phyloP scores from a whole-genome alignment of 2,888 invertebrate species.

The Leptinotarsa rubiginosa region DNA sequence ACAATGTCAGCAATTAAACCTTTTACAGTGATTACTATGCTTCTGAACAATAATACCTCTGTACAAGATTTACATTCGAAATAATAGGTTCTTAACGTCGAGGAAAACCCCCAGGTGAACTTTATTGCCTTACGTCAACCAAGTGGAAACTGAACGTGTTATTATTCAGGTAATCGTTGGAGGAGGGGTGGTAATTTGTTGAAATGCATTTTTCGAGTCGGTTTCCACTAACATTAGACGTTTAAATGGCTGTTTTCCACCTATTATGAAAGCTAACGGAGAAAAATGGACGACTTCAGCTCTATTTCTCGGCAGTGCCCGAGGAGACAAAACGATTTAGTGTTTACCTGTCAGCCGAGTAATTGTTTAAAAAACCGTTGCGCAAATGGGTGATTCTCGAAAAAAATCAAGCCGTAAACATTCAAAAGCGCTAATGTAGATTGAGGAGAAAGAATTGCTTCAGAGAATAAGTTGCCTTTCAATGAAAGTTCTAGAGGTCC shows the following conservation, averaged over 20 bases:
- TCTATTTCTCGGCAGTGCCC: slow-evolving; percentile 29
- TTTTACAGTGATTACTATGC: slow-evolving; percentile 47
- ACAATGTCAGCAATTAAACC: slow-evolving; percentile 52
- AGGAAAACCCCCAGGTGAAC: slow-evolving; percentile 44
- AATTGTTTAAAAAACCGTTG: slow-evolving; percentile 14
- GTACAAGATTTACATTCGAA: slow-evolving; percentile 47
- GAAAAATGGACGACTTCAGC: slow-evolving; percentile 32
- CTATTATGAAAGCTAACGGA: slow-evolving; percentile 24
- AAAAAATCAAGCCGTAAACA: not conserved
- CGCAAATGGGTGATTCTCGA: not conserved
- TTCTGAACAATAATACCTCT: slow-evolving; percentile 47
- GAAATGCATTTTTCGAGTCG: slow-evolving; percentile 28
- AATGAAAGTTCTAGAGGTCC: not conserved
- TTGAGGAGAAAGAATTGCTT: not conserved
- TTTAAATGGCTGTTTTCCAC: slow-evolving; percentile 32
- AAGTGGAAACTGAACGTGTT: slow-evolving; percentile 26
- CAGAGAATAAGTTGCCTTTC: not conserved
- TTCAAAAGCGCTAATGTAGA: slow-evolving; percentile 1
- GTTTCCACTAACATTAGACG: slow-evolving; percentile 33
- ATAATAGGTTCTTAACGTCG: slow-evolving; percentile 46
- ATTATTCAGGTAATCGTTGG: slow-evolving; percentile 19
- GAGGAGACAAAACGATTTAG: slow-evolving; percentile 35
- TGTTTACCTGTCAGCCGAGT: slow-evolving; percentile 4
- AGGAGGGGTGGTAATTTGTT: slow-evolving; percentile 32
- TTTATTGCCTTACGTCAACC: slow-evolving; percentile 31